Evolutionary conservation across 2,797 vertebrate species (phyloP).

Genomic region (Acomys russatus): DNA sequence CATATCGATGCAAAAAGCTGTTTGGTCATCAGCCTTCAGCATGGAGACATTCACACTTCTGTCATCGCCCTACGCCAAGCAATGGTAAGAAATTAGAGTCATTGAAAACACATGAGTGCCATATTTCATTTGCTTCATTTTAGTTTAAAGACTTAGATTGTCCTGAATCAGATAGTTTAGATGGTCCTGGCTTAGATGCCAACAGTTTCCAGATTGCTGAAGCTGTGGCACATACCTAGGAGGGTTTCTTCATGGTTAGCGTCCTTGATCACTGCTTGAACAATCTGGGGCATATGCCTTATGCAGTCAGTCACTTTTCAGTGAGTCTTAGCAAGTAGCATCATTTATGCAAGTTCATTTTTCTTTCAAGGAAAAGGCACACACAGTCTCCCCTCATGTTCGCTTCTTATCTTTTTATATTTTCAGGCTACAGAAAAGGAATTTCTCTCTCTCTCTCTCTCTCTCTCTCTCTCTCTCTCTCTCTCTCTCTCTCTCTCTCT

Average conservation of each 20-base stretch:
- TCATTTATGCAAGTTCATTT: too few species aligned
- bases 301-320: not conserved
- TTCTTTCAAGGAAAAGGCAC: conserved; percentile 47
- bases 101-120: not conserved
- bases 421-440: conserved; percentile 61
- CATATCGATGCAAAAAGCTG: not conserved
- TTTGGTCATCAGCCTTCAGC: not conserved
- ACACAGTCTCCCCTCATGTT: conserved; percentile 65
- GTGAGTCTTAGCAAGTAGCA: too few species aligned
- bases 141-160: not conserved
- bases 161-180: not conserved
- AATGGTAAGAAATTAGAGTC: not conserved
- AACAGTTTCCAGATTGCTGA: not conserved
- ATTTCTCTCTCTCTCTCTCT: conserved; percentile 83
- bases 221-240: fast-evolving
- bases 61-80: not conserved
- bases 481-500: not conserved
- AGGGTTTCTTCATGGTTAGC: fast-evolving
- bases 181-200: not conserved
- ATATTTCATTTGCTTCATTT: not conserved
- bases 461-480: conserved; percentile 81
- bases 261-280: not conserved
- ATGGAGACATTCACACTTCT: not conserved
- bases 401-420: conserved; percentile 63
- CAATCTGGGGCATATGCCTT: not conserved